Percentiles rank a stretch among this genome's conserved stretches.
These are phyloP conservation scores for Lampris incognitus DNA, from an alignment of 2,113 vertebrate species.

Conservation along the genomic window DNA sequence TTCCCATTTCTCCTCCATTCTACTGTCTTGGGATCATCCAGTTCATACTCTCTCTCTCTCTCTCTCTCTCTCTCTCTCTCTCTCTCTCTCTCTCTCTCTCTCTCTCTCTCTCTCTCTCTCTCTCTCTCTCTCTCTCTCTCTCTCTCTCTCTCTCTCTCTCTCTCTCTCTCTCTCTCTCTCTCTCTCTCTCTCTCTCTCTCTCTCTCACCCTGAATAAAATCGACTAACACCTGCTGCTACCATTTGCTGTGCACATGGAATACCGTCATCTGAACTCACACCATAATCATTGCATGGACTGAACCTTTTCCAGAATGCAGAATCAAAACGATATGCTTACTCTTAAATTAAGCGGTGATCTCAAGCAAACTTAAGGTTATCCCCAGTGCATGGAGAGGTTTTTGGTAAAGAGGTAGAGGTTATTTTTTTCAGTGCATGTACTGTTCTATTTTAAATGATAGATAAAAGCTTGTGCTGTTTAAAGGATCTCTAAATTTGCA, in stretches of 20 bases:
- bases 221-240: constrained; percentile 58
- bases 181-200: constrained; percentile 23
- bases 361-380: constrained; percentile 1
- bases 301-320: constrained; percentile 14
- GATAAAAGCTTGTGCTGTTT: constrained; percentile 16
- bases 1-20: constrained; percentile 61
- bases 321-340: not conserved
- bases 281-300: constrained; percentile 49
- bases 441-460: not conserved
- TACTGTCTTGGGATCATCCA: constrained; percentile 25
- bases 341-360: not conserved
- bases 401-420: not conserved
- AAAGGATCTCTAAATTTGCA: constrained; percentile 62
- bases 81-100: constrained; percentile 7
- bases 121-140: constrained; percentile 46
- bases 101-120: constrained; percentile 9
- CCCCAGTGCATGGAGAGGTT: constrained; percentile 34
- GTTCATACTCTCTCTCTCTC: constrained; percentile 27
- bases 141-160: constrained; percentile 29
- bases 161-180: constrained; percentile 44
- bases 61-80: constrained; percentile 41
- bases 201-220: constrained; percentile 31
- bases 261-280: constrained; percentile 29
- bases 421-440: constrained; percentile 25
- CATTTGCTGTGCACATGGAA: constrained; percentile 40